Conservation (phyloP, 2,113 vertebrate genomes). For the Channa maculata region DNA sequence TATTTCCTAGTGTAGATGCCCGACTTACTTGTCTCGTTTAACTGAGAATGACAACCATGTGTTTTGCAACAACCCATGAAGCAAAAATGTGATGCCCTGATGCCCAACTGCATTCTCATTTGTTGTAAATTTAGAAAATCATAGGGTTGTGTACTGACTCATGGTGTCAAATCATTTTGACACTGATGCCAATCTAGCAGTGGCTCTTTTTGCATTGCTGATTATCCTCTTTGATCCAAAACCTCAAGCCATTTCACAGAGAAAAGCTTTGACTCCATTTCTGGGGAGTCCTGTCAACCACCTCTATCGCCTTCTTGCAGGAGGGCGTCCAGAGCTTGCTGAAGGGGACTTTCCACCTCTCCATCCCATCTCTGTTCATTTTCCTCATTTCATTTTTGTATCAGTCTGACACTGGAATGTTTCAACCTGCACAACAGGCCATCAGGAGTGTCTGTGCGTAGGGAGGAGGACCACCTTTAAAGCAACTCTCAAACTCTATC, state of each 20-base stretch:
- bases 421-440: constrained; percentile 60
- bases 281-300: constrained; percentile 68
- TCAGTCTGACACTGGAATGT: constrained; percentile 67
- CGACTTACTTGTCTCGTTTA: not conserved
- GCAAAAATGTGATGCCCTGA: not conserved
- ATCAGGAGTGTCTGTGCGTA: constrained; percentile 10
- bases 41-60: not conserved
- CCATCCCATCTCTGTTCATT: constrained; percentile 56
- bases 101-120: constrained; percentile 15
- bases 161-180: constrained; percentile 40
- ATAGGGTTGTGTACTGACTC: not conserved
- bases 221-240: constrained; percentile 50
- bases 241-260: constrained; percentile 36
- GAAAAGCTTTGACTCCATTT: constrained; percentile 61
- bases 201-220: constrained; percentile 22
- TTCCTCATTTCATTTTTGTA: constrained; percentile 62
- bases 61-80: constrained; percentile 4
- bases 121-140: constrained; percentile 35
- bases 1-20: not conserved
- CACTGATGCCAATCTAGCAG: constrained; percentile 47
- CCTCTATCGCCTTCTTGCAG: constrained; percentile 29
- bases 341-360: constrained; percentile 37
- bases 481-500: constrained; percentile 69
- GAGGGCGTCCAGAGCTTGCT: constrained; percentile 39
- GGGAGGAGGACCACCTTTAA: constrained; percentile 59